Evolutionary conservation across 2,888 invertebrate genomes (phyloP).

Genomic region (Stenodera caucasica): DNA sequence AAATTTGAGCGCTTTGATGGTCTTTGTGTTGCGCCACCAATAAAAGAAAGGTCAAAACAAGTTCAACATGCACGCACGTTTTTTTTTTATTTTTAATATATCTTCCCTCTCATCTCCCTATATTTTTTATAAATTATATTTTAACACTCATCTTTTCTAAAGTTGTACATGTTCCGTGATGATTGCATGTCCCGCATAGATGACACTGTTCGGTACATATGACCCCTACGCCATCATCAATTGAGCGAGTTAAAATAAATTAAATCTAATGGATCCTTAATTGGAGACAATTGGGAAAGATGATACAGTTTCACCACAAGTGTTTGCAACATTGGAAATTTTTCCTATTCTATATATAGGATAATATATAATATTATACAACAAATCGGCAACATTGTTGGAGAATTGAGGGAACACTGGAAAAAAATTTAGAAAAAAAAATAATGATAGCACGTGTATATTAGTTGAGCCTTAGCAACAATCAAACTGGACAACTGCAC

Average conservation of each 20-base stretch:
- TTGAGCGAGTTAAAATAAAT: conserved; percentile 58
- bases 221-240: conserved; percentile 55
- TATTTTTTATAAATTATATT: not conserved
- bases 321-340: conserved; percentile 38
- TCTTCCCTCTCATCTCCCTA: conserved; percentile 1
- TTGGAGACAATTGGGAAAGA: conserved; percentile 54
- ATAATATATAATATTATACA: too few species aligned
- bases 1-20: too few species aligned
- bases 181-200: conserved; percentile 54
- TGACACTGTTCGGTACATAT: conserved; percentile 47
- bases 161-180: conserved; percentile 16
- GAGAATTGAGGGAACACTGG: not conserved
- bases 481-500: not conserved
- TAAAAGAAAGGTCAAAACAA: too few species aligned
- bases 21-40: too few species aligned
- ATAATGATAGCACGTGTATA: not conserved
- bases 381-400: not conserved
- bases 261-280: conserved; percentile 56
- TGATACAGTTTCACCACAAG: conserved; percentile 52
- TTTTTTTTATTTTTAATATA: conserved; percentile 31
- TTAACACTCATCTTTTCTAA: not conserved
- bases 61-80: too few species aligned
- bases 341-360: conserved; percentile 12
- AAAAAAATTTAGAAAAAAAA: too few species aligned
- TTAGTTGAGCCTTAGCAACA: not conserved